Evolutionary conservation across 2,113 vertebrate genomes (phyloP).

Genomic region (Channa argus): DNA sequence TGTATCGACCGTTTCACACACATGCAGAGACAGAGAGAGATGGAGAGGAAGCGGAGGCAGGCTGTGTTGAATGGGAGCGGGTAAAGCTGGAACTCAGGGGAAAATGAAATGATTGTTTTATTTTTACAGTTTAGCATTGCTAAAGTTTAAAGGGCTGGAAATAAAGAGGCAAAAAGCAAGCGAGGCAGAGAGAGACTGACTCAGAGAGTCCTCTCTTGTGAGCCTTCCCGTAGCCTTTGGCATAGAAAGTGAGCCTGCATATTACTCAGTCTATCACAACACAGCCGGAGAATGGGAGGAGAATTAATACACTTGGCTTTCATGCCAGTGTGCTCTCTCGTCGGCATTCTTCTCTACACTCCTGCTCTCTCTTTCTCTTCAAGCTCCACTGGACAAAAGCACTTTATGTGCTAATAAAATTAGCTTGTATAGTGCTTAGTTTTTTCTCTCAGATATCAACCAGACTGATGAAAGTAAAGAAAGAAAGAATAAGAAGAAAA

Average conservation of each 20-base stretch:
- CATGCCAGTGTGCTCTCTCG: conserved; percentile 55
- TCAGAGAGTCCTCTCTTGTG: conserved; percentile 62
- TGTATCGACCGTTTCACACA: conserved; percentile 57
- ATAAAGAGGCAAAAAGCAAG: conserved; percentile 30
- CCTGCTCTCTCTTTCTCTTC: conserved; percentile 52
- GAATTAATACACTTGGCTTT: conserved; percentile 73
- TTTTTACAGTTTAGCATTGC: conserved; percentile 64
- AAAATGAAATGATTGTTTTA: conserved; percentile 50
- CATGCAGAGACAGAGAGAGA: conserved; percentile 3
- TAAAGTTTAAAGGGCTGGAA: conserved; percentile 52
- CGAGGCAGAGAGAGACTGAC: conserved; percentile 50
- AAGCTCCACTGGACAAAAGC: conserved; percentile 66
- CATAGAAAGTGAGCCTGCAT: conserved; percentile 78
- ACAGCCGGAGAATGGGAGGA: conserved; percentile 72
- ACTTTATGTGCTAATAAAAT: conserved; percentile 72
- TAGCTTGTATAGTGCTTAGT: conserved; percentile 52
- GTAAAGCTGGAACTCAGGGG: conserved; percentile 46
- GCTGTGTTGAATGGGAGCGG: conserved; percentile 42
- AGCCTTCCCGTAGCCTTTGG: conserved; percentile 71
- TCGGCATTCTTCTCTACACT: conserved; percentile 40
- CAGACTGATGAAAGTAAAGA: background rate
- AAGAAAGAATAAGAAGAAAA: background rate
- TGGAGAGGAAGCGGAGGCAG: conserved; percentile 1
- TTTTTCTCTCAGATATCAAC: conserved; percentile 27
- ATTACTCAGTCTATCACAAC: conserved; percentile 77